A percentile compares a stretch with the other conserved stretches of the same genome.
Conservation (phyloP, 2,797 vertebrate genomes). For the Coendou prehensilis region DNA sequence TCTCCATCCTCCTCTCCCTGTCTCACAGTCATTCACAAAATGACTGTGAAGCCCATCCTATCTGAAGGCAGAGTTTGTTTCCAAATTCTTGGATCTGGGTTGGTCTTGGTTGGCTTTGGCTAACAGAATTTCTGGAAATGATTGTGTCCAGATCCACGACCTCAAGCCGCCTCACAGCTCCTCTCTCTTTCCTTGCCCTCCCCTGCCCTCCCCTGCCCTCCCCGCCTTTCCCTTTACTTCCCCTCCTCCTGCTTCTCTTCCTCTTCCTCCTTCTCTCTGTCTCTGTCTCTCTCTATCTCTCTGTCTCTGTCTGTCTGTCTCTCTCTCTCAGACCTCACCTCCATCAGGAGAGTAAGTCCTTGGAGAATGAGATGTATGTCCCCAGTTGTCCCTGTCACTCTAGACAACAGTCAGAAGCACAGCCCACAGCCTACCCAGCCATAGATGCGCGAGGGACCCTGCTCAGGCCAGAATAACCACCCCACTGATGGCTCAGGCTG, state of each 20-base stretch:
- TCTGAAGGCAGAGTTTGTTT: background rate
- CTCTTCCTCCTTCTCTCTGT: too few species aligned
- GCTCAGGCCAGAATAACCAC: background rate
- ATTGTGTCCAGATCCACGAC: too few species aligned
- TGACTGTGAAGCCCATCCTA: background rate
- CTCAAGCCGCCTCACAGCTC: background rate
- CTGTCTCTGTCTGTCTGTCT: too few species aligned
- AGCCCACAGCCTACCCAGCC: background rate
- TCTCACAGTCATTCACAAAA: background rate
- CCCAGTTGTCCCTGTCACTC: background rate
- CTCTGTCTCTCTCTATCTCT: too few species aligned
- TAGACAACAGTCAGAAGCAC: background rate
- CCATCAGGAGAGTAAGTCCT: background rate
- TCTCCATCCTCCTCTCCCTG: background rate
- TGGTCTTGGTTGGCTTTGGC: background rate
- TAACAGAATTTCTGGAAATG: background rate
- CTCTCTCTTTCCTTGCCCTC: background rate
- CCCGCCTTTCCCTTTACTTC: background rate
- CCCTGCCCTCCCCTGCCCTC: too few species aligned
- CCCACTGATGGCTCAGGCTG: background rate
- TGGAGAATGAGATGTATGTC: background rate
- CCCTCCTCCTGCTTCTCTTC: background rate
- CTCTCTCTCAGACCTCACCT: accelerated
- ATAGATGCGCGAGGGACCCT: background rate
- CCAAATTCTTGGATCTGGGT: background rate